Percentiles rank a stretch among this genome's conserved stretches.
Conservation (phyloP, 2,888 invertebrate genomes). For the Drosophila ochracea region DNA sequence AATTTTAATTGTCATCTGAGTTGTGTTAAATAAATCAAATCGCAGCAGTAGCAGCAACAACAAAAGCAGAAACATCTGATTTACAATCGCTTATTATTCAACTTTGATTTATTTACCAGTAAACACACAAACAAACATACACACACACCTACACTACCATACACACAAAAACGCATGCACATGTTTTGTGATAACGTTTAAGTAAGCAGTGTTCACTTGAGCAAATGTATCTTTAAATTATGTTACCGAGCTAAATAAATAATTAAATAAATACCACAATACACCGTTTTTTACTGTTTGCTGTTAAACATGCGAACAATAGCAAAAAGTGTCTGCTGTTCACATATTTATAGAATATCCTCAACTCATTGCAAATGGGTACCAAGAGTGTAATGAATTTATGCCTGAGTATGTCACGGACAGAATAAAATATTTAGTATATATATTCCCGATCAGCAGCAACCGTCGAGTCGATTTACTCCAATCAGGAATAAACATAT, state of each 20-base stretch:
- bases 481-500: background rate
- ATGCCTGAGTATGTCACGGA: background rate
- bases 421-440: background rate
- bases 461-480: background rate
- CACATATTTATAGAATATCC: background rate
- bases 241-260: conserved; percentile 62
- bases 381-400: background rate
- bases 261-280: conserved; percentile 47
- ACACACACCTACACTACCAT: conserved; percentile 27
- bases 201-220: conserved; percentile 63
- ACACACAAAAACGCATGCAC: conserved; percentile 21
- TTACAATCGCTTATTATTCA: conserved; percentile 46
- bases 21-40: conserved; percentile 64
- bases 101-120: conserved; percentile 52
- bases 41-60: conserved; percentile 55
- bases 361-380: background rate
- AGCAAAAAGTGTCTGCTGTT: background rate
- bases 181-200: conserved; percentile 71
- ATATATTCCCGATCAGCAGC: background rate
- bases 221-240: conserved; percentile 73
- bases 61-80: conserved; percentile 50
- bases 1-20: conserved; percentile 57
- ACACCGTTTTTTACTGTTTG: conserved; percentile 19
- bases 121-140: conserved; percentile 19
- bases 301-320: conserved; percentile 19